Conservation (phyloP, 2,113 vertebrate species). For the Nipponia nippon region DNA sequence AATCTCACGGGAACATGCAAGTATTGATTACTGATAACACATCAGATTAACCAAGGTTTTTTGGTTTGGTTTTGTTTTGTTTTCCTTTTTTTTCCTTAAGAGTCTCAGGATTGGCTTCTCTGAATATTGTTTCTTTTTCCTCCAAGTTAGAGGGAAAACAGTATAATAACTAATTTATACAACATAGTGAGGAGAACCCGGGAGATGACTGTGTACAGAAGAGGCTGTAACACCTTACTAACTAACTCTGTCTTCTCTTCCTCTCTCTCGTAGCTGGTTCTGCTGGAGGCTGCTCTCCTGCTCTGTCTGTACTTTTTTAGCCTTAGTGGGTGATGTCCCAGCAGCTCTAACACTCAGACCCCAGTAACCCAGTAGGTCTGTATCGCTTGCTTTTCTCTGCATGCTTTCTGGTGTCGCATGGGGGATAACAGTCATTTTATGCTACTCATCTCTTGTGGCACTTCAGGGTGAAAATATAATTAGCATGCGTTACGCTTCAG, state of each 20-base stretch:
- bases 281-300: slow-evolving; percentile 66
- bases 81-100: not conserved
- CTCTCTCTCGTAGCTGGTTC: slow-evolving; percentile 61
- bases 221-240: not conserved
- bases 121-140: not conserved
- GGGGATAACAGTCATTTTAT: not conserved
- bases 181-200: not conserved
- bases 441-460: not conserved
- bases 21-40: not conserved
- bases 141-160: not conserved
- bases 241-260: slow-evolving; percentile 65
- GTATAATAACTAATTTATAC: not conserved
- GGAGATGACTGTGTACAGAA: not conserved
- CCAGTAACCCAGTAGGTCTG: slow-evolving; percentile 79
- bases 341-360: slow-evolving; percentile 75
- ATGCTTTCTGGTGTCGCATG: slow-evolving; percentile 18
- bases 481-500: not conserved
- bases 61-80: too few relatives aligned
- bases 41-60: not conserved
- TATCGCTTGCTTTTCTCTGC: slow-evolving; percentile 68
- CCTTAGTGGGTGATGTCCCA: slow-evolving; percentile 77
- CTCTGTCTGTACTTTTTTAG: slow-evolving; percentile 62
- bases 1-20: not conserved
- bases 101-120: not conserved
- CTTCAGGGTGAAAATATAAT: not conserved